A percentile compares a stretch with the other conserved stretches of the same genome.
These are phyloP conservation scores for Anseranas semipalmata DNA, from an alignment of 2,113 vertebrate species.

Conservation along the genomic window DNA sequence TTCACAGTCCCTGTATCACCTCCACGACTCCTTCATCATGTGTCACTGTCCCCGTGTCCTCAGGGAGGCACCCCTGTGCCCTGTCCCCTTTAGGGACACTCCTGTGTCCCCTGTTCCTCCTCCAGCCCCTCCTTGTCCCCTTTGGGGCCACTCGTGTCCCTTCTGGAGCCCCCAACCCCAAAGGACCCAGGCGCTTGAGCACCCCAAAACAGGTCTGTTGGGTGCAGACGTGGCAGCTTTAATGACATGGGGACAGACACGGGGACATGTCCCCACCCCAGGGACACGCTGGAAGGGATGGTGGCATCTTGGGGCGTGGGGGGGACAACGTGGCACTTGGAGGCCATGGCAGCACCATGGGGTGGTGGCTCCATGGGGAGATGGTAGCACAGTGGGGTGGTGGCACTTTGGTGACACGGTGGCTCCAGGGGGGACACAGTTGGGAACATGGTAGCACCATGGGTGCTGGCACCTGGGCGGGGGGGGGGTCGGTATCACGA, in stretches of 20 bases:
- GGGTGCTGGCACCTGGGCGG: neutral
- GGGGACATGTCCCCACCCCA: accelerated
- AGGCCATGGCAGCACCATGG: no score
- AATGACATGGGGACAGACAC: neutral
- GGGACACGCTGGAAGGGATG: neutral
- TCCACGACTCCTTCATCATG: no score
- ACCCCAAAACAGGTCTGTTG: no score
- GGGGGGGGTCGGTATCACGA: no score
- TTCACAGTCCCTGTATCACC: no score
- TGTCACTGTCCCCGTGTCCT: no score
- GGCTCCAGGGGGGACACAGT: no score
- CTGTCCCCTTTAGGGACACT: neutral
- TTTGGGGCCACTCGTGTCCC: neutral
- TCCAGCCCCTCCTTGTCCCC: neutral
- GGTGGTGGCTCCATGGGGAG: no score
- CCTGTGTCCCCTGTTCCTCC: no score
- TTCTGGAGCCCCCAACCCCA: neutral
- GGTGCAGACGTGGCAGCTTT: neutral
- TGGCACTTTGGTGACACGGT: neutral
- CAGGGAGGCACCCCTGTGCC: no score
- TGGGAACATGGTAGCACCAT: no score
- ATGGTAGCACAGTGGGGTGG: neutral
- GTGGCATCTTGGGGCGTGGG: neutral
- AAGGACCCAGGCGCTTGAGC: neutral
- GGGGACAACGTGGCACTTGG: neutral